Percentiles rank a stretch among this genome's conserved stretches.
phyloP scores from a whole-genome alignment of 2,797 vertebrate genomes.

The Menidia menidia region DNA sequence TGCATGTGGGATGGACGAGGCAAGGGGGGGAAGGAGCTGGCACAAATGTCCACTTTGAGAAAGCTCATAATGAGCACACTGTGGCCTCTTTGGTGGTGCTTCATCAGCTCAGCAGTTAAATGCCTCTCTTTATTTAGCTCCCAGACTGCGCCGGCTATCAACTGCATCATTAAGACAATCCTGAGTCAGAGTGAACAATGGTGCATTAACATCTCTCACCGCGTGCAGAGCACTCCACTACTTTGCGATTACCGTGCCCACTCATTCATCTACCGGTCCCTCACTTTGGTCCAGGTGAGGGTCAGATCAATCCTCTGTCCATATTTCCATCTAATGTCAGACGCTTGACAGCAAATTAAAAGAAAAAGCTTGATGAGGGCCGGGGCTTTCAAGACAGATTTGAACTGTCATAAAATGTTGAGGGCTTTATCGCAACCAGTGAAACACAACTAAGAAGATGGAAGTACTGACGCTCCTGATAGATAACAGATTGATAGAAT shows the following conservation, averaged over 20 bases:
- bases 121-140: constrained; percentile 77
- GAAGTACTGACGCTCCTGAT: neutral
- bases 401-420: constrained; percentile 52
- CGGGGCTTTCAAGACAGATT: constrained; percentile 50
- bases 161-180: constrained; percentile 78
- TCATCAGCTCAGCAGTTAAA: constrained; percentile 75
- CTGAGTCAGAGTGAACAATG: constrained; percentile 70
- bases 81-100: constrained; percentile 73
- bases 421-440: constrained; percentile 16
- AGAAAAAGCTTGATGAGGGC: constrained; percentile 54
- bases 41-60: constrained; percentile 81
- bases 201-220: constrained; percentile 62
- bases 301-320: constrained; percentile 57
- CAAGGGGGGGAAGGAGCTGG: constrained; percentile 72
- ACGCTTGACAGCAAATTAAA: constrained; percentile 69
- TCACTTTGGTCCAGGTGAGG: constrained; percentile 53
- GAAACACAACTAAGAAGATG: constrained; percentile 23
- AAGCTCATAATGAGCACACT: constrained; percentile 78
- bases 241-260: constrained; percentile 54
- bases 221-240: constrained; percentile 48
- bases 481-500: neutral
- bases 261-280: constrained; percentile 52
- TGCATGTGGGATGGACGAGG: constrained; percentile 67
- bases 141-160: constrained; percentile 75
- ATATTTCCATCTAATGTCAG: constrained; percentile 59